Conservation (phyloP, 2,888 invertebrate species). For the Achlya flavicornis region DNA sequence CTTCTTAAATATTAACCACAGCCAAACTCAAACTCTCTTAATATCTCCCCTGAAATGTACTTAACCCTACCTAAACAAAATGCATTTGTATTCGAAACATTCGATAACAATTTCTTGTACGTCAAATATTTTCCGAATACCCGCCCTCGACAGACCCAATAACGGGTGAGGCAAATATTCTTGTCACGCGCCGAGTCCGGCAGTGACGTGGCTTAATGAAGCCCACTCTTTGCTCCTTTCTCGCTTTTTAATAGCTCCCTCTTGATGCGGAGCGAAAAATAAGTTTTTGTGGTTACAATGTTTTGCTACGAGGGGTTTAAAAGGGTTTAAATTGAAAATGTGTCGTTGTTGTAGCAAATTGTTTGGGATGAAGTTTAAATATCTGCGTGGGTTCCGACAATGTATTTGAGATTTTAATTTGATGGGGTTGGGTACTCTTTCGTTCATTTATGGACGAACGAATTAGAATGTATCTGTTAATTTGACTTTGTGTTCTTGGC, state of each 20-base stretch:
- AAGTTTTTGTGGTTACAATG: slow-evolving; percentile 35
- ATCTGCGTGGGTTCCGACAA: background rate
- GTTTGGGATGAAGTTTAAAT: slow-evolving; percentile 1
- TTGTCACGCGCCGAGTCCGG: slow-evolving; percentile 41
- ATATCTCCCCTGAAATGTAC: background rate
- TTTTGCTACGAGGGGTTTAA: slow-evolving; percentile 22
- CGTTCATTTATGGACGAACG: background rate
- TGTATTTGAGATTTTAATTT: background rate
- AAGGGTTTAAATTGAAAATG: slow-evolving; percentile 1
- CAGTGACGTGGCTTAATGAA: slow-evolving; percentile 50
- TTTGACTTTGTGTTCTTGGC: no score
- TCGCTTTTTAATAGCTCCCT: slow-evolving; percentile 48
- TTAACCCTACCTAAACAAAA: background rate
- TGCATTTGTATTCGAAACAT: slow-evolving; percentile 5
- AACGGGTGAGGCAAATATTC: slow-evolving; percentile 31
- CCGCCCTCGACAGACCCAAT: background rate
- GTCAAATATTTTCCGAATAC: slow-evolving; percentile 13
- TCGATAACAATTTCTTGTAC: slow-evolving; percentile 6
- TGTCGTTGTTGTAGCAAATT: slow-evolving; percentile 3
- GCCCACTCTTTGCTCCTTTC: slow-evolving; percentile 35
- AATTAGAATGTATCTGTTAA: background rate
- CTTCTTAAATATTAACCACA: background rate
- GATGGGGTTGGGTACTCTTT: background rate
- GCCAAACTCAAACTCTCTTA: background rate
- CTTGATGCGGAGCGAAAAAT: slow-evolving; percentile 29